Conservation (phyloP, 2,888 invertebrate species). For the Vesta saturnalis region DNA sequence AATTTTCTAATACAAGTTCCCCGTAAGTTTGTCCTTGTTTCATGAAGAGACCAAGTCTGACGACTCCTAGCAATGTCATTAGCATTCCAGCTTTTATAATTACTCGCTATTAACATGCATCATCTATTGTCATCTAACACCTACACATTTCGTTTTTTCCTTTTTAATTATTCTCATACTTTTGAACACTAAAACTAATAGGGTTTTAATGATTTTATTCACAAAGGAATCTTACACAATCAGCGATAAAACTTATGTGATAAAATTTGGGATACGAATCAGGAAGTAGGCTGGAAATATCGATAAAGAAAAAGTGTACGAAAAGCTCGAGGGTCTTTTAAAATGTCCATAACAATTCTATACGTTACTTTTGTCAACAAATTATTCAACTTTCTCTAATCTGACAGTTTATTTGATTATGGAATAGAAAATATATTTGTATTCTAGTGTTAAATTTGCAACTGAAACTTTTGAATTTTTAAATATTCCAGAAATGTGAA, state of each 20-base stretch:
- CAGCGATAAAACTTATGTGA: conserved; percentile 24
- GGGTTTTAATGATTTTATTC: conserved; percentile 13
- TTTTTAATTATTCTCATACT: conserved; percentile 23
- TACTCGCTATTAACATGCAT: conserved; percentile 47
- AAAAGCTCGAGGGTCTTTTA: conserved; percentile 32
- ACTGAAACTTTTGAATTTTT: conserved; percentile 20
- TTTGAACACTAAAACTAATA: not conserved
- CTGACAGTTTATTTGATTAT: conserved; percentile 35
- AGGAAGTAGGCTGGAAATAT: conserved; percentile 35
- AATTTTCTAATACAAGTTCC: conserved; percentile 1
- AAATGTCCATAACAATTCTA: conserved; percentile 35
- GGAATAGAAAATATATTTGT: conserved; percentile 34
- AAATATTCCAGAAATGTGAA: conserved; percentile 15
- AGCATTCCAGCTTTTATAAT: conserved; percentile 46
- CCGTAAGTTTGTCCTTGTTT: conserved; percentile 25
- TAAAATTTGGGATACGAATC: conserved; percentile 28
- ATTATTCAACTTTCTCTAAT: conserved; percentile 36
- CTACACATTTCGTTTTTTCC: conserved; percentile 33
- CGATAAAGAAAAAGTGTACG: conserved; percentile 29
- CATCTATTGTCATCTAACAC: conserved; percentile 48
- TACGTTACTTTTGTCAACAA: conserved; percentile 35
- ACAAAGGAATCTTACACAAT: conserved; percentile 19
- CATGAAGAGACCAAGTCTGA: conserved; percentile 23
- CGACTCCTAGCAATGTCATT: conserved; percentile 39
- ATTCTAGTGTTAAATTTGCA: conserved; percentile 28